Evolutionary conservation across 2,797 vertebrate genomes (phyloP).

Genomic region (Okamejei kenojei): DNA sequence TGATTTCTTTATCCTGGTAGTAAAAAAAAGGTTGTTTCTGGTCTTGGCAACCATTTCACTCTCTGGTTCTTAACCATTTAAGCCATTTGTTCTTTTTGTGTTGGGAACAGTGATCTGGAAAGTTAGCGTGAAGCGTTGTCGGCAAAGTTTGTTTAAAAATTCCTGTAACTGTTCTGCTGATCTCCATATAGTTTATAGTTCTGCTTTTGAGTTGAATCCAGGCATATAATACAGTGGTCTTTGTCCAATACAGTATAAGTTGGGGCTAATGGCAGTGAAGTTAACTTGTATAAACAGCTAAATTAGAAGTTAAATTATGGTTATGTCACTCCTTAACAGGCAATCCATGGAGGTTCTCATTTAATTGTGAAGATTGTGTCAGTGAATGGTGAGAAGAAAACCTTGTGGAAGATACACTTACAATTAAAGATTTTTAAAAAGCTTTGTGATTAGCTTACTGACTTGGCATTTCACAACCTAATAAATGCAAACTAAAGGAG

Average conservation of each 20-base stretch:
- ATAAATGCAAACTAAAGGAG: background rate
- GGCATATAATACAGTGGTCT: too few species aligned
- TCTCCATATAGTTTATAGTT: background rate
- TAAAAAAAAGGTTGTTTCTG: background rate
- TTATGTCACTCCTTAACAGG: background rate
- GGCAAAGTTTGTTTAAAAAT: background rate
- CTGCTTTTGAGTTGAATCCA: background rate
- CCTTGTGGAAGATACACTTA: background rate
- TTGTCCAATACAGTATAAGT: too few species aligned
- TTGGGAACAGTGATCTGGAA: background rate
- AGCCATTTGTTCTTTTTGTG: background rate
- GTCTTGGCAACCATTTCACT: background rate
- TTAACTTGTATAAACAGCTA: too few species aligned
- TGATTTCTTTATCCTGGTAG: background rate
- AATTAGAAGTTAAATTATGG: constrained; percentile 11
- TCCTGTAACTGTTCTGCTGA: too few species aligned
- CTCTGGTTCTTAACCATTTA: background rate
- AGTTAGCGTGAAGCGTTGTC: background rate
- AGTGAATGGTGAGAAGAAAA: background rate
- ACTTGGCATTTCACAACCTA: background rate
- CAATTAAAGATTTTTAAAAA: background rate
- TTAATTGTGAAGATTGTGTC: background rate
- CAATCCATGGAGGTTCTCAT: background rate
- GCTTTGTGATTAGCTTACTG: background rate
- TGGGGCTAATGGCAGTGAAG: too few species aligned